Conservation (phyloP, 2,888 invertebrate genomes). For the Noctua pronuba region DNA sequence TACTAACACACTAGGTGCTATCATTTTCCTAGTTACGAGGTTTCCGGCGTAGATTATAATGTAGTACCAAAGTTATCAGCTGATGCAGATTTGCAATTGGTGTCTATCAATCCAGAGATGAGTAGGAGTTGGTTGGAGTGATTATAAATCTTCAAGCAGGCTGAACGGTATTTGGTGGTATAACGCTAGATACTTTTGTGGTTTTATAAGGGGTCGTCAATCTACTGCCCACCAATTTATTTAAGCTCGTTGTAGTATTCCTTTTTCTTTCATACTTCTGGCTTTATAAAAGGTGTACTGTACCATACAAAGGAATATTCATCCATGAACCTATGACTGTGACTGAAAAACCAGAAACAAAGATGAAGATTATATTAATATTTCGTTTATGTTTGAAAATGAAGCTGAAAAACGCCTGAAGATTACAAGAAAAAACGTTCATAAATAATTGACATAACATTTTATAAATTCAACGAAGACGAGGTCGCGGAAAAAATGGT, state of each 20-base stretch:
- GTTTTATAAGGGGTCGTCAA: not conserved
- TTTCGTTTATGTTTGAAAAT: not conserved
- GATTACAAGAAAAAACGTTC: conserved; percentile 27
- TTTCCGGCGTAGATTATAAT: conserved; percentile 49
- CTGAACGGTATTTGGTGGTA: not conserved
- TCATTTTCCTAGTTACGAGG: conserved; percentile 43
- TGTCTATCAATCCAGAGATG: not conserved
- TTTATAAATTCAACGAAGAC: conserved; percentile 36
- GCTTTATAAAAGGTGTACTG: too few species aligned
- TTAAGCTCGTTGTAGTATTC: not conserved
- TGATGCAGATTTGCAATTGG: conserved; percentile 5
- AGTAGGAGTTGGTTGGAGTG: not conserved
- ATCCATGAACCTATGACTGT: not conserved
- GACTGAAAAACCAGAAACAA: conserved; percentile 18
- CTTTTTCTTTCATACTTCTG: not conserved
- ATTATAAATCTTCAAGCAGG: not conserved
- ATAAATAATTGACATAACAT: conserved; percentile 33
- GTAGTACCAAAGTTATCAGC: conserved; percentile 7
- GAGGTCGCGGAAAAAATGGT: conserved; percentile 46
- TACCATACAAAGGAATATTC: not conserved
- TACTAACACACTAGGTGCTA: conserved; percentile 30
- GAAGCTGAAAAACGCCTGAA: conserved; percentile 1
- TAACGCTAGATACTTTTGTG: not conserved
- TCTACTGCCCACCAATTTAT: not conserved
- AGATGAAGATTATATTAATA: not conserved